phyloP scores from a whole-genome alignment of 2,113 vertebrate genomes.

The Malurus melanocephalus region DNA sequence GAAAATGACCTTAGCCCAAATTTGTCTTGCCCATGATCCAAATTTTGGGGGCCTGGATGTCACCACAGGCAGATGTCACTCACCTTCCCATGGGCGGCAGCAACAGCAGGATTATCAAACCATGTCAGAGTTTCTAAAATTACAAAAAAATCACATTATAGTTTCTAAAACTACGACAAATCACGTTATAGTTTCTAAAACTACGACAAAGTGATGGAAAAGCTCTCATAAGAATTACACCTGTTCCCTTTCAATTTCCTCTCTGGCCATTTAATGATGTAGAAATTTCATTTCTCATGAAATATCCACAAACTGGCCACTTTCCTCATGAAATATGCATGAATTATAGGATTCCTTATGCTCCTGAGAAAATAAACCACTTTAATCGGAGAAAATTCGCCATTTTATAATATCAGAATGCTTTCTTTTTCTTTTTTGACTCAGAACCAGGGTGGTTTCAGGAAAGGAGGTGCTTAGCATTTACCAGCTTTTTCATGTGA shows the following conservation, averaged over 20 bases:
- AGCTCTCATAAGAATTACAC: background rate
- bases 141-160: background rate
- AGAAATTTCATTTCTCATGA: conserved; percentile 35
- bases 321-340: conserved; percentile 37
- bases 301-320: conserved; percentile 29
- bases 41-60: background rate
- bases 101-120: background rate
- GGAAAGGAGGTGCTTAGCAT: background rate
- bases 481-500: background rate
- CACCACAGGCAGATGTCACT: background rate
- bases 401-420: background rate
- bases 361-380: conserved; percentile 24
- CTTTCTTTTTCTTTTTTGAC: background rate
- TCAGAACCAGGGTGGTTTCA: background rate
- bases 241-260: background rate
- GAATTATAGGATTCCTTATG: background rate
- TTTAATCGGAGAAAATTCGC: background rate
- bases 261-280: background rate
- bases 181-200: background rate
- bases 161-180: background rate
- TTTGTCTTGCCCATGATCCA: background rate
- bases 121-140: background rate
- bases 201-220: background rate
- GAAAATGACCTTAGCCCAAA: background rate
- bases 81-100: background rate